Percentiles rank a stretch among this genome's conserved stretches.
These are phyloP conservation scores for Dascyllus trimaculatus DNA, from an alignment of 2,113 vertebrate species.

Conservation along the genomic window DNA sequence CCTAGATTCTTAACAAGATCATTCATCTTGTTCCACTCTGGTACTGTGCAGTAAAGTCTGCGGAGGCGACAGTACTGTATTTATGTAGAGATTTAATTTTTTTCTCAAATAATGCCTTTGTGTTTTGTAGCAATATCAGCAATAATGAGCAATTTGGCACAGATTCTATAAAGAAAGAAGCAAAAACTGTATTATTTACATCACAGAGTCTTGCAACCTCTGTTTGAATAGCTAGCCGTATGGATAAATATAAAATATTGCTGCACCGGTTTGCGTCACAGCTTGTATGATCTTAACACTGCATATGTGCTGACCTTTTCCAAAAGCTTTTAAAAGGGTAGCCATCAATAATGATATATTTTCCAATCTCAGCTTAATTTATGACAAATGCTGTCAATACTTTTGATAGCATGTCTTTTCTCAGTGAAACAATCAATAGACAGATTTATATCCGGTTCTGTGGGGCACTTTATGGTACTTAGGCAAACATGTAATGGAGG, in stretches of 20 bases:
- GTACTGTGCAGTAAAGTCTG: neutral
- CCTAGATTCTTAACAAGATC: constrained; percentile 1
- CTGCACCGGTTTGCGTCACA: constrained; percentile 13
- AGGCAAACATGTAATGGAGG: neutral
- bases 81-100: neutral
- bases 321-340: constrained; percentile 63
- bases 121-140: neutral
- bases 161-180: neutral
- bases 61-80: neutral
- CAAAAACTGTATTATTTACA: neutral
- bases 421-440: constrained; percentile 51
- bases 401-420: constrained; percentile 52
- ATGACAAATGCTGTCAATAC: constrained; percentile 63
- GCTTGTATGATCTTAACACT: constrained; percentile 8
- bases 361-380: constrained; percentile 53
- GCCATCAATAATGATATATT: constrained; percentile 61
- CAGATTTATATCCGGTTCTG: constrained; percentile 51
- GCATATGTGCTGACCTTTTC: constrained; percentile 61
- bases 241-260: neutral
- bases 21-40: neutral
- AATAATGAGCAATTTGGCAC: neutral
- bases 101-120: neutral
- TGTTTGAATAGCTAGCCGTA: neutral
- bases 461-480: constrained; percentile 17
- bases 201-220: neutral